Evolutionary conservation across 2,888 invertebrate species (phyloP).

Genomic region (Eupithecia insigniata): DNA sequence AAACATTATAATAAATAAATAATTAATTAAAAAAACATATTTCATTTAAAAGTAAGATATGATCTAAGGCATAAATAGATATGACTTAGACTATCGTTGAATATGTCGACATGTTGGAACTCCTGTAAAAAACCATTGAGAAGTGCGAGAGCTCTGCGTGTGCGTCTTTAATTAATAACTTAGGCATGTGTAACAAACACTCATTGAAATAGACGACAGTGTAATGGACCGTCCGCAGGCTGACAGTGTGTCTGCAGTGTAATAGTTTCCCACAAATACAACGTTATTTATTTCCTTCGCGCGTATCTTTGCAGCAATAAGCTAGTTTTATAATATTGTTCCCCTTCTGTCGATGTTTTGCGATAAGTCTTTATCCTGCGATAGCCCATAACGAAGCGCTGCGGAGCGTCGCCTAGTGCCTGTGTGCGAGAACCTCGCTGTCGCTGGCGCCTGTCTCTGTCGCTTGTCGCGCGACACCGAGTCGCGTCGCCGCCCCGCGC

Average conservation of each 20-base stretch:
- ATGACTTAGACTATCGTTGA: no score
- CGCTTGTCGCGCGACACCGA: slow-evolving; percentile 9
- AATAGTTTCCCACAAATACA: neutral
- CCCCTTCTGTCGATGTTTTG: neutral
- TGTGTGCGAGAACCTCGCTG: neutral
- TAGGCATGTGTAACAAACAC: no score
- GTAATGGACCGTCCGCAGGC: neutral
- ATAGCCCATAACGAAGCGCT: slow-evolving; percentile 16
- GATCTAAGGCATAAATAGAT: no score
- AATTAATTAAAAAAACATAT: no score
- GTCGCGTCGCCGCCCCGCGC: slow-evolving; percentile 8
- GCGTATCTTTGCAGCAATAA: neutral
- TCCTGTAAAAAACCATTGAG: no score
- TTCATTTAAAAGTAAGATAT: no score
- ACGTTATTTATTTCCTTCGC: neutral
- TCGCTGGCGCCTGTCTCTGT: neutral
- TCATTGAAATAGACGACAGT: no score
- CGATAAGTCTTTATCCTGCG: neutral
- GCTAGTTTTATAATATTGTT: neutral
- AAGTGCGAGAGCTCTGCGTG: no score
- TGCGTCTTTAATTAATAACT: no score
- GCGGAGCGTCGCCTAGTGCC: slow-evolving; percentile 8
- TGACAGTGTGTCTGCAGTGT: neutral
- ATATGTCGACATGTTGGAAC: no score
- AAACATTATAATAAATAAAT: no score